A percentile compares a stretch with the other conserved stretches of the same genome.
These are phyloP conservation scores for Chloroceryle aenea DNA, from an alignment of 2,113 vertebrate genomes.

Conservation along the genomic window DNA sequence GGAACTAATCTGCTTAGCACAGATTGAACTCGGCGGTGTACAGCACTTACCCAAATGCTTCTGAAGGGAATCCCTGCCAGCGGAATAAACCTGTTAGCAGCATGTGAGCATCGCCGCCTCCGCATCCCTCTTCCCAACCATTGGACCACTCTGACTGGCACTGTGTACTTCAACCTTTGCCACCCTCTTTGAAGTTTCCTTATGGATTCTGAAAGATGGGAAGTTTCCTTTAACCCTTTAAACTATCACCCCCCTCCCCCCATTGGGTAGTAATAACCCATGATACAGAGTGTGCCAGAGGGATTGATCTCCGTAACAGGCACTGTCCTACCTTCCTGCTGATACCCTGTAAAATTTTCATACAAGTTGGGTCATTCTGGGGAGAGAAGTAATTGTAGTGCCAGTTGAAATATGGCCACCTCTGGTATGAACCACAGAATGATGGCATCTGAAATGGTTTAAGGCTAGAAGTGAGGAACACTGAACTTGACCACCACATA, in stretches of 20 bases:
- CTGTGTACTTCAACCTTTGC: background rate
- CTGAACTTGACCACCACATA: accelerated
- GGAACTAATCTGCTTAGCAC: constrained; percentile 76
- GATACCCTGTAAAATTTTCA: background rate
- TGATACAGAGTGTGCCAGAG: background rate
- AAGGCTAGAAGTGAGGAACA: background rate
- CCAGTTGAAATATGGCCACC: background rate
- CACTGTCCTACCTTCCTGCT: background rate
- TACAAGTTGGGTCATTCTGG: background rate
- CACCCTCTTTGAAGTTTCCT: background rate
- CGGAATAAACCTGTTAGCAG: constrained; percentile 52
- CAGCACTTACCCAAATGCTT: constrained; percentile 50
- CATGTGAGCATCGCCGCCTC: background rate
- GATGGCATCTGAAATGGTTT: background rate
- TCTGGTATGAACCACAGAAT: background rate
- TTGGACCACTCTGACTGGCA: background rate
- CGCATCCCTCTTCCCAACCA: background rate
- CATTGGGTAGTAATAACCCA: background rate
- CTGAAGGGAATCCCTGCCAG: constrained; percentile 49
- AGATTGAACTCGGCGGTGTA: constrained; percentile 60
- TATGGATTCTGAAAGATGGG: background rate
- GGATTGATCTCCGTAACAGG: background rate
- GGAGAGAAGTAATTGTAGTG: background rate
- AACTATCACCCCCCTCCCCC: background rate
- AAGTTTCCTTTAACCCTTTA: background rate